Conservation (phyloP, 2,113 vertebrate species). For the Hemiprocne comata region DNA sequence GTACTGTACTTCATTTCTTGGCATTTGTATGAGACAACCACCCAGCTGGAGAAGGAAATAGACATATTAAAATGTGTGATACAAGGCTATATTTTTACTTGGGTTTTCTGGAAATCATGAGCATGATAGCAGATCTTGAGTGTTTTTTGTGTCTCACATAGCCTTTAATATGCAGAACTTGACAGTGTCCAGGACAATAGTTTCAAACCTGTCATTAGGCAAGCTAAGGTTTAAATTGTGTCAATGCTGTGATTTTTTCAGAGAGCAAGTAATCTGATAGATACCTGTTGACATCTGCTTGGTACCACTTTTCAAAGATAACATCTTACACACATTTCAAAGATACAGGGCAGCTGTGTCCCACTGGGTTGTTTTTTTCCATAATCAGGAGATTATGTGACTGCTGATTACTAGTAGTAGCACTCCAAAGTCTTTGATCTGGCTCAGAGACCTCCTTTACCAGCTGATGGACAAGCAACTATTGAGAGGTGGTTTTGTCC, state of each 20-base stretch:
- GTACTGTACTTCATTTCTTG: conserved; percentile 59
- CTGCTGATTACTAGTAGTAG: not conserved
- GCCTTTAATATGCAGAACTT: not conserved
- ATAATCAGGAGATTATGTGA: fast-evolving
- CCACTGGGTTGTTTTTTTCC: not conserved
- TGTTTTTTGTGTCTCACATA: not conserved
- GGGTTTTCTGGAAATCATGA: conserved; percentile 12
- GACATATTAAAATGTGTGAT: not conserved
- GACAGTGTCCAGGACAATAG: not conserved
- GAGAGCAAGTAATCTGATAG: not conserved
- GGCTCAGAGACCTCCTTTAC: not conserved
- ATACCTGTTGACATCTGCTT: not conserved
- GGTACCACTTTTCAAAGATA: not conserved
- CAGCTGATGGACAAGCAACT: not conserved
- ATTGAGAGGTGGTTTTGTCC: not conserved
- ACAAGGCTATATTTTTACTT: not conserved
- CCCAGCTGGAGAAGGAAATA: conserved; percentile 11
- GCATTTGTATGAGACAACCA: conserved; percentile 17
- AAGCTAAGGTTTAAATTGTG: not conserved
- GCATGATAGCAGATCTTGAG: not conserved
- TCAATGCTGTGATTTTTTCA: not conserved
- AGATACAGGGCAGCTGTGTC: not conserved
- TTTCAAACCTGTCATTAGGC: not conserved
- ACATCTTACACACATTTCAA: not conserved
- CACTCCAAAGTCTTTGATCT: not conserved